Base-by-base conservation (phyloP, 1,140 invertebrate genomes). In the Bactericera cockerelli region DNA sequence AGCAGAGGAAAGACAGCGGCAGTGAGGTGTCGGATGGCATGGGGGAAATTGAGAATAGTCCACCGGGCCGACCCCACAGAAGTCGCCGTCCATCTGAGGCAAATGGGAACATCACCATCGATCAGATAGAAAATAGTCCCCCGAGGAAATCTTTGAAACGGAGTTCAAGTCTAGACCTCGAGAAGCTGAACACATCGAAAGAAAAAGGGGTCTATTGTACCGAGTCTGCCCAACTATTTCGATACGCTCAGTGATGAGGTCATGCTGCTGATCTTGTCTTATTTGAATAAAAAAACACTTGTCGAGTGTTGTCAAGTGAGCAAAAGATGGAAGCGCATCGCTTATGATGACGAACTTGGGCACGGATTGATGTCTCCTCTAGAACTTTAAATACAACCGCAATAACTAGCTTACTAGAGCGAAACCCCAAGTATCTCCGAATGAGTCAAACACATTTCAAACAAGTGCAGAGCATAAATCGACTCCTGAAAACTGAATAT, bases 331-430 rank as follows among this genome's bases (percentile, higher is more conserved):
- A 76, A 81, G 68, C 74, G 81, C 65, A 76, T 92, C 63, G 79
- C 81, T 21, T 80, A 81, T 53, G 89, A 93, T 70, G 87, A 91
- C 65, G 82, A 79, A 1, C 71, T 94, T 94, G 90, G 90, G 80
- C 79, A 36, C 76, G 88, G 58, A 72, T 93, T 61, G 89, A 93
- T 73, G 72, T 92, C 8, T 82, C 83, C 25, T 75, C 79, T 64
- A 84, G 80, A 65, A 76, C 79, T 1, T 67, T 93, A 11, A 68
- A 74, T 22, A 74, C 78, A 21, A 81, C 80, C 16, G 78, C 81
- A 1, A 67, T 93, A 3, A 84, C 82, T 3, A 75, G 79, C 58
- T 78, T 93, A 61, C 61, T 92, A 21, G 75, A 77, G 21, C 74
- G 86, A 61, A 86, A 88, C 65, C 80, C 87, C 0, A 72, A 81